Evolutionary conservation across 2,113 vertebrate genomes (phyloP).

Genomic region (Anser brachyrhynchus): DNA sequence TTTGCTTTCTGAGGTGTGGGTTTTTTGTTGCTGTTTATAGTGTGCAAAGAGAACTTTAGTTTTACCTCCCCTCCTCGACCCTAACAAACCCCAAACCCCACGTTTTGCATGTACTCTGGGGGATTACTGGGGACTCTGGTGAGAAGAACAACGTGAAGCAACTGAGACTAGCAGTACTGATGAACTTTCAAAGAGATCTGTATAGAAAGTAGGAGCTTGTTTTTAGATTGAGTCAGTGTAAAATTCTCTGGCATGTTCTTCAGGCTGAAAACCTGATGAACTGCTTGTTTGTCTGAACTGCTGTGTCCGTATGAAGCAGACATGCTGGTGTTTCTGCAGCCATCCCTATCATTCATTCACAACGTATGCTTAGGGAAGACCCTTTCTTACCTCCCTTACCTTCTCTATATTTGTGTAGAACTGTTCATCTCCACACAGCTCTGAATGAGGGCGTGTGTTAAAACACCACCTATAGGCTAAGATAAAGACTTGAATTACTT

Average conservation of each 20-base stretch:
- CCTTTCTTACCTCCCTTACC: background rate
- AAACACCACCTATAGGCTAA: background rate
- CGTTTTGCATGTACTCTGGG: background rate
- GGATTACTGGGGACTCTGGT: background rate
- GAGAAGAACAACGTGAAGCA: background rate
- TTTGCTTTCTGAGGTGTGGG: background rate
- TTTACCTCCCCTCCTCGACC: background rate
- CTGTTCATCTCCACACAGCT: background rate
- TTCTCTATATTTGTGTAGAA: background rate
- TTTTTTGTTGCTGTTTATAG: background rate
- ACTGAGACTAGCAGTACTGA: background rate
- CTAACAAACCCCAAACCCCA: rapidly evolving
- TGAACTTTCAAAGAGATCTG: background rate
- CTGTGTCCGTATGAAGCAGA: background rate
- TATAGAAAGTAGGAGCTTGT: background rate
- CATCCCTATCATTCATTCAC: background rate
- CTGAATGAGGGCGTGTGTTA: background rate
- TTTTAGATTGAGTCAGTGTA: background rate
- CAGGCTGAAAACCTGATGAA: background rate
- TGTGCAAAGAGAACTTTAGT: background rate
- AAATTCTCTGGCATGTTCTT: background rate
- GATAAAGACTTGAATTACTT: background rate
- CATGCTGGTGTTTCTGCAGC: background rate
- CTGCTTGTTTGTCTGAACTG: background rate
- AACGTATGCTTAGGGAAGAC: background rate